Percentiles rank a stretch among this genome's conserved stretches.
phyloP scores from a whole-genome alignment of 2,888 invertebrate species.

The Gnatocerus cornutus region DNA sequence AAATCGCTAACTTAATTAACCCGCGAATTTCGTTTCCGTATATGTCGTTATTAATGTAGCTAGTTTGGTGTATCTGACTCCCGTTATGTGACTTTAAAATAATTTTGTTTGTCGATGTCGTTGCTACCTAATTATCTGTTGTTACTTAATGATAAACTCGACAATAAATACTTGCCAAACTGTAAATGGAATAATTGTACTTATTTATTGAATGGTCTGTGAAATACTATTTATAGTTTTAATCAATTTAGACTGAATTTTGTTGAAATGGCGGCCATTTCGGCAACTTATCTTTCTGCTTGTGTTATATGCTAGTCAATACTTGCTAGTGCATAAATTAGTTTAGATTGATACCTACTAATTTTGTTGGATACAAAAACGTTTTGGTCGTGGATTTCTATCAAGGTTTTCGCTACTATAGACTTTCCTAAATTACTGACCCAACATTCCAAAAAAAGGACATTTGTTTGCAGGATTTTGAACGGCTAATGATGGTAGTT shows the following conservation, averaged over 20 bases:
- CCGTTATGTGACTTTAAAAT: neutral
- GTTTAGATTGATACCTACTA: constrained; percentile 45
- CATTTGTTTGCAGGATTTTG: constrained; percentile 38
- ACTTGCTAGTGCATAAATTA: constrained; percentile 53
- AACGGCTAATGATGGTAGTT: constrained; percentile 31
- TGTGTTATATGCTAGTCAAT: constrained; percentile 61
- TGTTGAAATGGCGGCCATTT: constrained; percentile 38
- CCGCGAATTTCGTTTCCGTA: no score
- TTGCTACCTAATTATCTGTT: constrained; percentile 20
- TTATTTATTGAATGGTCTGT: constrained; percentile 42
- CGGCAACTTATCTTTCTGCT: constrained; percentile 50
- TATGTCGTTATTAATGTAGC: no score
- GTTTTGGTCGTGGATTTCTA: constrained; percentile 29
- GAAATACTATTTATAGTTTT: constrained; percentile 39
- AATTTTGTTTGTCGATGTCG: constrained; percentile 27
- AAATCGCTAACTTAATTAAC: no score
- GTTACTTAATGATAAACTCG: constrained; percentile 31
- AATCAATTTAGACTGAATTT: constrained; percentile 51
- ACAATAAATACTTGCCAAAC: constrained; percentile 52
- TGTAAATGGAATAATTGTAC: constrained; percentile 34
- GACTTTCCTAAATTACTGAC: constrained; percentile 8
- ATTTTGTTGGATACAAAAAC: constrained; percentile 43
- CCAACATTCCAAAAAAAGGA: constrained; percentile 48
- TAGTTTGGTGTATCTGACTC: neutral
- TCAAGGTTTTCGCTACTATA: constrained; percentile 19